Evolutionary conservation across 1,140 invertebrate species (phyloP), one percentile per base, ranked within the genome.

Genomic region (Polyergus mexicanus): DNA sequence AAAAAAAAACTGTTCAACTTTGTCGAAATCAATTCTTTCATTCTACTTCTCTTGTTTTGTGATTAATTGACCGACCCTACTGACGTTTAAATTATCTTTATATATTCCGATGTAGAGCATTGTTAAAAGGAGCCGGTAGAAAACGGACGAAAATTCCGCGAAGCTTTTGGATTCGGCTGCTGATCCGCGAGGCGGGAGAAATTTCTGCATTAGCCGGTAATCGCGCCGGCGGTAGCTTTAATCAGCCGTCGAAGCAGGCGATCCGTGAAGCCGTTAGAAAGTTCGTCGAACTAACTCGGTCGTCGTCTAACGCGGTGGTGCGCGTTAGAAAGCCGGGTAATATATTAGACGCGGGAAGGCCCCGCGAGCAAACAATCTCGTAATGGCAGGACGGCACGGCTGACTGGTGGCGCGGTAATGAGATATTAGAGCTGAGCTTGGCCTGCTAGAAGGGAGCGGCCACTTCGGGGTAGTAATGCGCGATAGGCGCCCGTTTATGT

Each of bases 321-420:
- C 89, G 85, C 85, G 85, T 83, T 86, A 86, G 88, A 84, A 90
- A 90, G 86, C 83, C 77, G 74, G 74, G 77, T 93, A 94, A 94
- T 94, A 92, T 92, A 94, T 94, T 92, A 91, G 89, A 90, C 78
- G 63, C 76, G 76, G 85, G 91, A 86, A 93, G 91, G 92, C 89
- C 86, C 89, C 74, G 90, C 84, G 84, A 92, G 94, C 94, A 94
- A 95, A 95, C 94, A 95, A 95, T 95, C 93, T 95, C 94, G 94
- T 95, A 95, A 95, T 95, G 94, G 94, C 92, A 93, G 92, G 89
- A 77, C 89, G 86, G 86, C 78, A 92, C 89, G 91, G 92, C 90
- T 93, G 94, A 93, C 93, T 94, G 93, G 94, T 94, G 92, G 92
- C 90, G 90, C 91, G 92, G 94, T 95, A 95, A 95, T 95, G 95